Base-by-base conservation (phyloP, 2,888 invertebrate species). In the Drosophila engyochracea region DNA sequence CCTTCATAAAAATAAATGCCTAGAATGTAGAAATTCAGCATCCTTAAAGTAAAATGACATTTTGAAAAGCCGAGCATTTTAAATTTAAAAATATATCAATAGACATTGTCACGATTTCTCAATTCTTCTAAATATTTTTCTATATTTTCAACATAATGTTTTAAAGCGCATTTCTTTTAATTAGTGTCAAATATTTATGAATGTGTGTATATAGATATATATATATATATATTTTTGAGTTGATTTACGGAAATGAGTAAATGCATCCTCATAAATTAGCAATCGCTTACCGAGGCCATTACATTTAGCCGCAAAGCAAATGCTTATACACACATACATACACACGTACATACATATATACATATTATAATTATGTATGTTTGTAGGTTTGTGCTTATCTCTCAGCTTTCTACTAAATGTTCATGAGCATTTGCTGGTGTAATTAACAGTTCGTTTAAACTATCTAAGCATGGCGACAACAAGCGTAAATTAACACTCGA, bases 401-500 rank as follows among this genome's bases (percentile, higher is more conserved):
- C 28, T n/a, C 47, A 52, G 71, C 64, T 76, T 74, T 81, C 79
- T 81, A 70, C 74, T 74, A 61, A 55, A 89, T 73, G 70, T 80
- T 41, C 69, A 74, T 72, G 68, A 58, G 53, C 67, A 69, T 89
- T 85, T 82, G 83, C 62, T 60, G 53, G 63, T 75, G 71, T 79
- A 82, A 91, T 86, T 86, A 86, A 91, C 85, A 82, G 82, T 71
- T 68, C 58, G 76, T 79, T 83, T 70, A 37, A 55, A 74, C 67
- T 82, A 82, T 76, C 70, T 53, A 82, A 84, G 84, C 82, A 85
- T 76, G 77, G 74, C 77, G 69, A 72, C 79, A 73, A 74, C 82
- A 74, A 86, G 74, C 64, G 81, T 66, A 75, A 88, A 88, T 85
- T 90, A 88, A 88, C 90, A 90, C 86, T 73, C 63, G 59, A 55